These are phyloP conservation scores for Apogon talboti DNA, from an alignment of 2,797 vertebrate genomes.

Conservation along the genomic window DNA sequence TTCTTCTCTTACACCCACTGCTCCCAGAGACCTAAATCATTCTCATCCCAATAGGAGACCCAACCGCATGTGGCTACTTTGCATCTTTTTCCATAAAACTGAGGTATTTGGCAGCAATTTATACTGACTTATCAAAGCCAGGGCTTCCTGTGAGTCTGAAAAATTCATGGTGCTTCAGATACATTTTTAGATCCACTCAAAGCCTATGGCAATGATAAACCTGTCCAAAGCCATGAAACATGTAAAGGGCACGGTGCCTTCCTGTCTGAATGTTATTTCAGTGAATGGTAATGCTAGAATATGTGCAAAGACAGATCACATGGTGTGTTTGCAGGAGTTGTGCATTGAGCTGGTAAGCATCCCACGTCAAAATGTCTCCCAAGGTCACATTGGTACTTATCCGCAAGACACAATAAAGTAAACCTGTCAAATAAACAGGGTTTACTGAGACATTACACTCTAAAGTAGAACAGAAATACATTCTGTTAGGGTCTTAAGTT, in stretches of 20 bases:
- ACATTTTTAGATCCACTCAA: conserved; percentile 31
- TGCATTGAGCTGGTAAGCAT: not conserved
- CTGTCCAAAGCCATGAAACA: conserved; percentile 18
- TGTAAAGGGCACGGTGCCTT: not conserved
- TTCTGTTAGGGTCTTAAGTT: not conserved
- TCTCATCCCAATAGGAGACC: not conserved
- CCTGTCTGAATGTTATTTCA: not conserved
- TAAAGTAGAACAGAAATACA: not conserved
- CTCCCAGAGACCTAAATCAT: conserved; percentile 7
- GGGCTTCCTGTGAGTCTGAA: conserved; percentile 29
- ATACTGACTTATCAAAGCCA: conserved; percentile 30
- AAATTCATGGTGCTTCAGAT: conserved; percentile 52
- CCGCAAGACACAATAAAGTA: not conserved
- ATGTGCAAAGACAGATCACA: conserved; percentile 4
- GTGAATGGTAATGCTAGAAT: not conserved
- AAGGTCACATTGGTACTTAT: conserved; percentile 10
- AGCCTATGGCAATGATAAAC: conserved; percentile 16
- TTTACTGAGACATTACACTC: not conserved
- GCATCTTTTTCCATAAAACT: conserved; percentile 38
- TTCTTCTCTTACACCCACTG: not conserved
- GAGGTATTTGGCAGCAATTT: conserved; percentile 15
- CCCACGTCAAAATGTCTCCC: not conserved
- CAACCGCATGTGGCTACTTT: conserved; percentile 14
- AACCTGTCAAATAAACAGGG: not conserved
- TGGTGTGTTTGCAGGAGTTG: not conserved